Evolutionary conservation across 2,113 vertebrate genomes (phyloP).

Genomic region (Pangasianodon gigas): DNA sequence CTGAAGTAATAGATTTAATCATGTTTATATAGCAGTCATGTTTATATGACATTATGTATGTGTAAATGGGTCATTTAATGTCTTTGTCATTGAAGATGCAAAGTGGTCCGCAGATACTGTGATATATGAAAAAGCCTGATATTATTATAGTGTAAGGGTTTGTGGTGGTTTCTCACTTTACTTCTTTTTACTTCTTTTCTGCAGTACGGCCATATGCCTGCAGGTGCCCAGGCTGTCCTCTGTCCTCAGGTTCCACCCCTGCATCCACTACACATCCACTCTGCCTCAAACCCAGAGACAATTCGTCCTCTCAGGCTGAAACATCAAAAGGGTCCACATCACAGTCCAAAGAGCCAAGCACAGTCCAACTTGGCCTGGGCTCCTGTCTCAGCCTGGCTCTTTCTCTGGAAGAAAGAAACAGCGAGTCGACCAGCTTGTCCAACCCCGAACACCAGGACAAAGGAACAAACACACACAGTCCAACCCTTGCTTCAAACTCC

Average conservation of each 20-base stretch:
- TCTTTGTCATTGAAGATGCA: not conserved
- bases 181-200: slow-evolving; percentile 10
- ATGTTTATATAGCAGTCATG: not conserved
- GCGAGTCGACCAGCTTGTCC: slow-evolving; percentile 34
- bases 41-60: not conserved
- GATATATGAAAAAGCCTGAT: not conserved
- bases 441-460: slow-evolving; percentile 52
- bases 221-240: slow-evolving; percentile 74
- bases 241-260: slow-evolving; percentile 56
- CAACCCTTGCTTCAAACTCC: slow-evolving; percentile 31
- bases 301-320: slow-evolving; percentile 10
- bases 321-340: slow-evolving; percentile 10
- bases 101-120: not conserved
- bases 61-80: not conserved
- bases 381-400: slow-evolving; percentile 58
- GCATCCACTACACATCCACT: slow-evolving; percentile 54
- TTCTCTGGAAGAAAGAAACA: slow-evolving; percentile 57
- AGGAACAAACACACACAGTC: slow-evolving; percentile 49
- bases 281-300: slow-evolving; percentile 60
- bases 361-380: slow-evolving; percentile 48
- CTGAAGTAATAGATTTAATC: not conserved
- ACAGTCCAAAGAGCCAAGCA: slow-evolving; percentile 59
- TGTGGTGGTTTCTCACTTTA: slow-evolving; percentile 3
- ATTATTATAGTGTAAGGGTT: not conserved
- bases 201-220: slow-evolving; percentile 67